A percentile compares a stretch with the other conserved stretches of the same genome.
Conservation (phyloP, 2,797 vertebrate genomes). For the Pangasius macronema region DNA sequence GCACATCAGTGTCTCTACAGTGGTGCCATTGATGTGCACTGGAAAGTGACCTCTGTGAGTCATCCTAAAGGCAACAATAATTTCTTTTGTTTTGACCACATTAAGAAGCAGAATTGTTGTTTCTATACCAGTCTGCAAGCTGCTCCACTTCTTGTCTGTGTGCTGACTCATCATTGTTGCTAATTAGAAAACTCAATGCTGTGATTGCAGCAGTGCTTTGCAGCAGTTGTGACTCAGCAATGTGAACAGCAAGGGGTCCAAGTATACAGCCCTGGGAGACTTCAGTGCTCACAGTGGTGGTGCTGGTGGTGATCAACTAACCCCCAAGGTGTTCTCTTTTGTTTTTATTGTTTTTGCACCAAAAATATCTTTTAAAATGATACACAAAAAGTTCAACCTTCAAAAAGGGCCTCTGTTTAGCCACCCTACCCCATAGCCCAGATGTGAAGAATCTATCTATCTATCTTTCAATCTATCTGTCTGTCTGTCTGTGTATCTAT, state of each 20-base stretch:
- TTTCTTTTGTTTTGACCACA: slow-evolving; percentile 9
- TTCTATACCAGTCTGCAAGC: neutral
- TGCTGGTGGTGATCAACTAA: neutral
- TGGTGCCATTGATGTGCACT: neutral
- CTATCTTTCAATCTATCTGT: too few species aligned
- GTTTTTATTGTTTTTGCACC: neutral
- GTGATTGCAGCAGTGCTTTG: neutral
- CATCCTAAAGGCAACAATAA: slow-evolving; percentile 10
- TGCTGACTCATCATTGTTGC: neutral
- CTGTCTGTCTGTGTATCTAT: too few species aligned
- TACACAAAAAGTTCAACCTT: neutral
- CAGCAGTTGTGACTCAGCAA: neutral
- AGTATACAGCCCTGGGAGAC: neutral
- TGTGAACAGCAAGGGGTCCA: neutral
- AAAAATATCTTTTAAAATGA: too few species aligned
- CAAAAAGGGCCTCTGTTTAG: neutral
- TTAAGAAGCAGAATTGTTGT: slow-evolving; percentile 3
- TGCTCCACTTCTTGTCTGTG: neutral
- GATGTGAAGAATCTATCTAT: too few species aligned
- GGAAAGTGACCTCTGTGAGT: slow-evolving; percentile 19
- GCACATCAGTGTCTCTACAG: neutral
- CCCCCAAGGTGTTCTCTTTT: neutral
- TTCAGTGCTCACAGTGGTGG: slow-evolving; percentile 3
- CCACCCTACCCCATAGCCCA: neutral
- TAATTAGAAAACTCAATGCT: slow-evolving; percentile 7